Base-by-base conservation (phyloP, 2,113 vertebrate species). In the Crocuta crocuta region DNA sequence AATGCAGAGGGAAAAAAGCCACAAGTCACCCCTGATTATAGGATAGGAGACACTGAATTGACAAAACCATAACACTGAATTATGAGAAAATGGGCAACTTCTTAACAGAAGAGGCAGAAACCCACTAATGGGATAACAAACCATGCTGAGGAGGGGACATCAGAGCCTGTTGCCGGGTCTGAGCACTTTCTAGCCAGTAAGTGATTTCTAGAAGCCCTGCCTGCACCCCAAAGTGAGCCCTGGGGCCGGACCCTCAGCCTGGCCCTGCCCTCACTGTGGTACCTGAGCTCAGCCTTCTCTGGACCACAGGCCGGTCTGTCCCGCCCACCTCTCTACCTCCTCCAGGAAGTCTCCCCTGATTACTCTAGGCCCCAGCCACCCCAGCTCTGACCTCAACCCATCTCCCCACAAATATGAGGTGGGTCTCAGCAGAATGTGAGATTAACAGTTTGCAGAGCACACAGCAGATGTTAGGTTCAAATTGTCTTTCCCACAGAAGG, bases 11-110 rank as follows among this genome's bases (percentile, higher is more conserved):
- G 3, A 45, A 76, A 76, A 71, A 90, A 91, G 58, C 48, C 63
- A 74, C 96, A 93, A 79, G 43, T 96, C 94, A 96, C 31, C 26
- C 88, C 97, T 76, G 83, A 92, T 94, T 81, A 96, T 0, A 61
- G 66, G 78, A 24, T 48, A 31, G 12, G 45, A 95, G 92, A 94
- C 83, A 10, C 78, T 0, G 2, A 74, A 61, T n/a, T 86, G 73
- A 95, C 73, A 92, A 84, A 93, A 61, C 43, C n/a, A 19, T 45
- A 86, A 89, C 68, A 26, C 1, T 53, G 74, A 96, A 74, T 68
- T 74, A 88, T 10, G 53, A 92, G 50, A 7, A 61, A 91, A 88
- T 19, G 26, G 2, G 33, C 66, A 61, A 28, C 65, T 66, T 86
- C 78, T 95, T 88, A 89, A 39, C 48, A 43, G 71, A 79, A 91